These are phyloP conservation scores for Microcebus jonahi DNA, from an alignment of 2,113 vertebrate genomes.

Conservation along the genomic window DNA sequence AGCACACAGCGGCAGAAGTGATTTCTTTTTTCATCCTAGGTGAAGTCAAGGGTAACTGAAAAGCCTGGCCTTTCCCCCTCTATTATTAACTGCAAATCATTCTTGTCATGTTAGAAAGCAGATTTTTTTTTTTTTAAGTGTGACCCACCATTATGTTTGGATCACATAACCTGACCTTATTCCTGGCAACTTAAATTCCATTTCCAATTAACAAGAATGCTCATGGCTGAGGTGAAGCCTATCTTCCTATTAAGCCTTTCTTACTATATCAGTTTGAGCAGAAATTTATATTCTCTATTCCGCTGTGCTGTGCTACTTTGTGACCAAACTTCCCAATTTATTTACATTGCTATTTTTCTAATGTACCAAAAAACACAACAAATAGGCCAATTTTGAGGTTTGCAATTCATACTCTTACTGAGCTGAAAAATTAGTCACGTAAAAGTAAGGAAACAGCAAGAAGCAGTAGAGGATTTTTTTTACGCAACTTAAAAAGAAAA, in stretches of 20 bases:
- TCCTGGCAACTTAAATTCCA: constrained; percentile 74
- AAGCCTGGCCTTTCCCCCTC: constrained; percentile 83
- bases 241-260: constrained; percentile 60
- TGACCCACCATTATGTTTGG: constrained; percentile 82
- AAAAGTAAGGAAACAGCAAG: neutral
- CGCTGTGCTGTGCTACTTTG: neutral
- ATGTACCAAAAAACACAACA: neutral
- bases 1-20: constrained; percentile 80
- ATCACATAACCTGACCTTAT: constrained; percentile 81
- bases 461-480: neutral
- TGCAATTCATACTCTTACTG: neutral
- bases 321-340: constrained; percentile 19
- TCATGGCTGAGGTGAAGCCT: constrained; percentile 62
- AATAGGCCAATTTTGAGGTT: neutral
- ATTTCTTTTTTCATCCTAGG: constrained; percentile 86
- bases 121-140: constrained; percentile 79
- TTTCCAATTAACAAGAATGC: constrained; percentile 82
- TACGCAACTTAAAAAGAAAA: neutral
- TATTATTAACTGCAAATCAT: constrained; percentile 88
- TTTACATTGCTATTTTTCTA: constrained; percentile 13
- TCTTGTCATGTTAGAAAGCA: constrained; percentile 86
- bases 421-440: constrained; percentile 2
- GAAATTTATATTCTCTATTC: constrained; percentile 63
- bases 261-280: constrained; percentile 39
- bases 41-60: constrained; percentile 87